Conservation (phyloP, 1,140 invertebrate species). For the Hormaphis cornu region DNA sequence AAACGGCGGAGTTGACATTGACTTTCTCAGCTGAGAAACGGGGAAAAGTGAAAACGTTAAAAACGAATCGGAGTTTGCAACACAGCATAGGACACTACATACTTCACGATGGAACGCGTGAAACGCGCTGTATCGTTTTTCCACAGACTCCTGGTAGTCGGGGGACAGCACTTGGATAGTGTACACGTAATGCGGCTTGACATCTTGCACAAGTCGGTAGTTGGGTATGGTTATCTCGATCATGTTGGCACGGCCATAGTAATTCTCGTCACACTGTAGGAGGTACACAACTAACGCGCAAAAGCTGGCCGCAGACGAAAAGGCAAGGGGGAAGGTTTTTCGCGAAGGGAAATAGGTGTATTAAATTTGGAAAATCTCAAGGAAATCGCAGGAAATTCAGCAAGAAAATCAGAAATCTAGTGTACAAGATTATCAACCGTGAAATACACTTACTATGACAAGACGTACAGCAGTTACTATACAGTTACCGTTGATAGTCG, state of each 20-base stretch:
- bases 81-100: constrained; percentile 26
- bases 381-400: no score
- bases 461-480: no score
- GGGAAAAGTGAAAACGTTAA: not conserved
- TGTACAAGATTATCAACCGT: no score
- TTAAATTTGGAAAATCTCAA: no score
- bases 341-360: no score
- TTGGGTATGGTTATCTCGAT: constrained; percentile 34
- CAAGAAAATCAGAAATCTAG: no score
- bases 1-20: constrained; percentile 48
- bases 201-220: constrained; percentile 37
- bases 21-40: constrained; percentile 44
- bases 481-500: no score
- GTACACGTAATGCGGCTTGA: constrained; percentile 50
- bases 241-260: constrained; percentile 9
- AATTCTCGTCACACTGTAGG: no score
- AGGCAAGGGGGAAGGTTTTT: no score
- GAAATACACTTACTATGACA: no score
- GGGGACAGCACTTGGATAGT: constrained; percentile 47
- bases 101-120: constrained; percentile 53
- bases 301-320: no score
- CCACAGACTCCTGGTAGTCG: constrained; percentile 45
- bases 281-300: no score
- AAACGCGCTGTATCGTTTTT: constrained; percentile 53
- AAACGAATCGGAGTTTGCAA: not conserved